Percentiles rank a stretch among this genome's conserved stretches.
phyloP scores from a whole-genome alignment of 2,888 invertebrate species.

The Lepidocyrtoides sp. region DNA sequence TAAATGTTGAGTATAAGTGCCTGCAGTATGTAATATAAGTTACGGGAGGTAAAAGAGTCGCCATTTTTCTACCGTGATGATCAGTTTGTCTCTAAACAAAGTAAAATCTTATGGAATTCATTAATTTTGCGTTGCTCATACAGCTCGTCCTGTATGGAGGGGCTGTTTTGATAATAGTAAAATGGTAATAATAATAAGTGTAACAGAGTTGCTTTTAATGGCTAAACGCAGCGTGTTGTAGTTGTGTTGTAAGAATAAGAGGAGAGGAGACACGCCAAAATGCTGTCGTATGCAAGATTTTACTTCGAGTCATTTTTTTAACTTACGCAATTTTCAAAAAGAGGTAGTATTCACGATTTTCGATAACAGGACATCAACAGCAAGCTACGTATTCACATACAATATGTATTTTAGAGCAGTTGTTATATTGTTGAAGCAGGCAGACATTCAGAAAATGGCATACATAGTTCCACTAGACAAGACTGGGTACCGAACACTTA shows the following conservation, averaged over 20 bases:
- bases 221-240: background rate
- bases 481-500: no score
- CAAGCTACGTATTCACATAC: no score
- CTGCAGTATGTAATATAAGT: background rate
- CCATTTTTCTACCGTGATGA: background rate
- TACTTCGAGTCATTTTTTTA: background rate
- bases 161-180: background rate
- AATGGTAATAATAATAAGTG: conserved; percentile 19
- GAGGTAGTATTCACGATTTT: background rate
- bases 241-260: background rate
- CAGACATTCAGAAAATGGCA: no score
- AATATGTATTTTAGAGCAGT: no score
- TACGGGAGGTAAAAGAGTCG: background rate
- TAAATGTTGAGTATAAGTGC: no score
- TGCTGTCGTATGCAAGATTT: background rate
- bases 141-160: background rate
- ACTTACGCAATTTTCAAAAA: conserved; percentile 52
- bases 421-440: no score
- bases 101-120: conserved; percentile 4
- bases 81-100: background rate
- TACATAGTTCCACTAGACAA: no score
- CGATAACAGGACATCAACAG: background rate
- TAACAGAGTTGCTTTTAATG: conserved; percentile 24
- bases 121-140: conserved; percentile 34
- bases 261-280: conserved; percentile 8